Evolutionary conservation across 1,140 invertebrate genomes (phyloP).

Genomic region (Panagrolaimus sp.): DNA sequence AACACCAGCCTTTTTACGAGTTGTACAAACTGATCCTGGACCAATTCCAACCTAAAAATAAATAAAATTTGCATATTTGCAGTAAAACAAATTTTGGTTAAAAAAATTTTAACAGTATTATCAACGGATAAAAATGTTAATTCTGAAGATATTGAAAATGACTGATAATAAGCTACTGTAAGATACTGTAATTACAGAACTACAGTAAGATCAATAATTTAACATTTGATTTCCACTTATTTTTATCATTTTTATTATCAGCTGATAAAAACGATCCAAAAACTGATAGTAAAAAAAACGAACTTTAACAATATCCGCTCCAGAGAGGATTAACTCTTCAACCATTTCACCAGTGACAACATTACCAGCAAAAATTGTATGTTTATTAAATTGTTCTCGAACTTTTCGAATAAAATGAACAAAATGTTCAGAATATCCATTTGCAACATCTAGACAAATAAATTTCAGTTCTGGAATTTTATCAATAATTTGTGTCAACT

Average conservation of each 20-base stretch:
- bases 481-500: slow-evolving; percentile 69
- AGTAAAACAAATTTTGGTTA: no score
- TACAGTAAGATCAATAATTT: no score
- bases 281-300: background rate
- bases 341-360: slow-evolving; percentile 96
- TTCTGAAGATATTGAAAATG: no score
- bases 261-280: slow-evolving; percentile 49
- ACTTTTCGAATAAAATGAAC: slow-evolving; percentile 81
- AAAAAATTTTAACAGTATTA: no score
- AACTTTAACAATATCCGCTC: slow-evolving; percentile 83
- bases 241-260: no score
- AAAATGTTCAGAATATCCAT: slow-evolving; percentile 90
- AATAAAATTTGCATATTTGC: no score
- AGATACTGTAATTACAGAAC: no score
- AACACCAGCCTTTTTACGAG: slow-evolving; percentile 85
- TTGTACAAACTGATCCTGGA: slow-evolving; percentile 88
- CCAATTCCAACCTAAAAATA: slow-evolving; percentile 74
- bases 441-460: slow-evolving; percentile 90
- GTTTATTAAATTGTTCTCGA: slow-evolving; percentile 71
- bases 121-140: no score
- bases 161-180: no score
- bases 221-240: no score
- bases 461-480: slow-evolving; percentile 71
- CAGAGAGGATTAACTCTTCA: slow-evolving; percentile 83
- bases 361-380: slow-evolving; percentile 84